Conservation (phyloP, 2,113 vertebrate species). For the Athene cunicularia region DNA sequence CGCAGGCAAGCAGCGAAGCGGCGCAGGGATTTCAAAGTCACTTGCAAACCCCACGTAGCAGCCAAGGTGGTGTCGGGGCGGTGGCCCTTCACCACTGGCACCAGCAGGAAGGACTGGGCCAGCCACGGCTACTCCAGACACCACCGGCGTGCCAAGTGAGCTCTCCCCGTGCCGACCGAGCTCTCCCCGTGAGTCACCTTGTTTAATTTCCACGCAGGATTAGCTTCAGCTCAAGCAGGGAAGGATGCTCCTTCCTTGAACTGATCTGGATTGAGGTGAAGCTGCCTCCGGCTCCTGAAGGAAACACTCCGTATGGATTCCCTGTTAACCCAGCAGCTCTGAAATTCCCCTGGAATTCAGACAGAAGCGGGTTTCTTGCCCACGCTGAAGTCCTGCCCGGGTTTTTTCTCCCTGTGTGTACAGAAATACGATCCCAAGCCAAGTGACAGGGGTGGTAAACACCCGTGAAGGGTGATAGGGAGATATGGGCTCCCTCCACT, state of each 20-base stretch:
- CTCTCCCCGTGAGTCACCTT: background rate
- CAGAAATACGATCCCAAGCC: background rate
- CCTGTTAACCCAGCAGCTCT: background rate
- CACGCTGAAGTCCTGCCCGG: background rate
- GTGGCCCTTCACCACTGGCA: background rate
- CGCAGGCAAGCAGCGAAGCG: accelerated
- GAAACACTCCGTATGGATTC: background rate
- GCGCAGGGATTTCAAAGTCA: background rate
- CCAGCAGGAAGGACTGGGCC: background rate
- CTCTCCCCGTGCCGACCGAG: background rate
- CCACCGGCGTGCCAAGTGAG: accelerated
- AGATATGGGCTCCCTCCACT: accelerated
- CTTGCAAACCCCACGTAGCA: background rate
- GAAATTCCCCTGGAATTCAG: background rate
- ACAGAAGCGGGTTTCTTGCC: background rate
- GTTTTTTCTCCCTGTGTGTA: background rate
- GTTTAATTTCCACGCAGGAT: background rate
- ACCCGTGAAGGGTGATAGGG: background rate
- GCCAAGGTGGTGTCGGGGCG: accelerated
- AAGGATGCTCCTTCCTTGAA: background rate
- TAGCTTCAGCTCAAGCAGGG: background rate
- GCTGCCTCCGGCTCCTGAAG: background rate
- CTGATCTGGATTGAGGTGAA: background rate
- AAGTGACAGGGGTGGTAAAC: background rate
- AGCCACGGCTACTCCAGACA: background rate